These are phyloP conservation scores for Engystomops pustulosus DNA, from an alignment of 2,113 vertebrate species.

Conservation along the genomic window DNA sequence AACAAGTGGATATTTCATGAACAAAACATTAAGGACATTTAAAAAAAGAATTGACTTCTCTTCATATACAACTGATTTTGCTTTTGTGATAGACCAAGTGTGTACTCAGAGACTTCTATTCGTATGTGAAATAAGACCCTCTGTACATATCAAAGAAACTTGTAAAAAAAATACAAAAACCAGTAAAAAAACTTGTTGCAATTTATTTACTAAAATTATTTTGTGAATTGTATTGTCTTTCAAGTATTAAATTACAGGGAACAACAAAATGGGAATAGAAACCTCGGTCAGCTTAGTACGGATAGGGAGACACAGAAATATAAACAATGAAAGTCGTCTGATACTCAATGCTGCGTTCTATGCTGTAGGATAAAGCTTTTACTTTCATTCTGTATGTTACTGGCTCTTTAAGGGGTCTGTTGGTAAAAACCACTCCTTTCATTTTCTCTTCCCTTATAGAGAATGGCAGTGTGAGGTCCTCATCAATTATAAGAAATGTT, in stretches of 20 bases:
- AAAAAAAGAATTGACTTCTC: too few species aligned
- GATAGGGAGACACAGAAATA: conserved; percentile 93
- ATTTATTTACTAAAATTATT: conserved; percentile 28
- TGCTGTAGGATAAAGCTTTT: conserved; percentile 85
- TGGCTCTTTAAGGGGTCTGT: conserved; percentile 77
- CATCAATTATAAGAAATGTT: conserved; percentile 83
- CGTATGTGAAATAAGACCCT: too few species aligned
- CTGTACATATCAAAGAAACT: too few species aligned
- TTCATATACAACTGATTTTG: too few species aligned
- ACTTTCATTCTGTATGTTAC: conserved; percentile 93
- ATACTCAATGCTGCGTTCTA: conserved; percentile 85
- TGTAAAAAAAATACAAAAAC: background rate
- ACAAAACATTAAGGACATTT: too few species aligned
- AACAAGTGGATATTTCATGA: too few species aligned
- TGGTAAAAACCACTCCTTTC: conserved; percentile 94
- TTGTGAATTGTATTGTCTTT: conserved; percentile 49
- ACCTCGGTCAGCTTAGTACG: conserved; percentile 79
- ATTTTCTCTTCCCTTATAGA: conserved; percentile 91
- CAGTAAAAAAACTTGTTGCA: background rate
- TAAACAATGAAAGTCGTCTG: conserved; percentile 98
- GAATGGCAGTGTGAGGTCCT: conserved; percentile 82
- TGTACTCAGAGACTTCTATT: too few species aligned
- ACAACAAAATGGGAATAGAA: background rate
- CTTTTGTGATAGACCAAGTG: too few species aligned
- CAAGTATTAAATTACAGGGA: conserved; percentile 49